Percentiles rank a stretch among this genome's conserved stretches.
These are phyloP conservation scores for Exocentrus adspersus DNA, from an alignment of 2,888 invertebrate genomes.

Conservation along the genomic window DNA sequence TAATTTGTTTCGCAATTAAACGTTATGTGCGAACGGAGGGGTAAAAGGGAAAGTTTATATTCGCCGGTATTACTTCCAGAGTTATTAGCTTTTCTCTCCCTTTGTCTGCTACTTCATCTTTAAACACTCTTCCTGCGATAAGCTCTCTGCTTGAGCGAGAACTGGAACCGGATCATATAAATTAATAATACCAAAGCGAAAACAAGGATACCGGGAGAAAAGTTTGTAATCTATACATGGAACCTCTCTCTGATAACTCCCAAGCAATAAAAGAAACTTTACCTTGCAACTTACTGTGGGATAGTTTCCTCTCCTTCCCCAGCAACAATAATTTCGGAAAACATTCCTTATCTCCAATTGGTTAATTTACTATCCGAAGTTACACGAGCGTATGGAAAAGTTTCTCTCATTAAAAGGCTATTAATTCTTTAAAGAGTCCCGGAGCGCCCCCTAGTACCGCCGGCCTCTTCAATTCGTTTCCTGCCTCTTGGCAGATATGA, in stretches of 20 bases:
- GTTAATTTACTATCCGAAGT: not conserved
- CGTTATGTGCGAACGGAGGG: constrained; percentile 10
- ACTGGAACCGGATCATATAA: too few relatives aligned
- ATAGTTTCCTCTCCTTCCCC: not conserved
- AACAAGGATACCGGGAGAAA: too few relatives aligned
- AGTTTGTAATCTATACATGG: too few relatives aligned
- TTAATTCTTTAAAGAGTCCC: not conserved
- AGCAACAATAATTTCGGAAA: not conserved
- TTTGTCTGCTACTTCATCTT: constrained; percentile 1
- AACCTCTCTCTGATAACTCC: too few relatives aligned
- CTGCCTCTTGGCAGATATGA: too few relatives aligned
- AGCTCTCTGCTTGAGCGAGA: not conserved
- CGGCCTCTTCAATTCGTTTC: too few relatives aligned
- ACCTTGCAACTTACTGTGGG: not conserved
- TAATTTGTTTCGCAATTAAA: constrained; percentile 27
- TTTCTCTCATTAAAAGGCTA: not conserved
- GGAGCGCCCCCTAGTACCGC: not conserved
- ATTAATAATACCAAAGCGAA: too few relatives aligned
- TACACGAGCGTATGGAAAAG: not conserved
- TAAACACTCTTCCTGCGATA: not conserved
- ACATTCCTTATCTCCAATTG: not conserved
- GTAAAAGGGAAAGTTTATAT: constrained; percentile 23
- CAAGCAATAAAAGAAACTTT: not conserved
- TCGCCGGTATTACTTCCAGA: constrained; percentile 18
- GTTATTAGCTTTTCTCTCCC: constrained; percentile 10